phyloP scores from a whole-genome alignment of 2,888 invertebrate genomes.

The Papilio gigon region DNA sequence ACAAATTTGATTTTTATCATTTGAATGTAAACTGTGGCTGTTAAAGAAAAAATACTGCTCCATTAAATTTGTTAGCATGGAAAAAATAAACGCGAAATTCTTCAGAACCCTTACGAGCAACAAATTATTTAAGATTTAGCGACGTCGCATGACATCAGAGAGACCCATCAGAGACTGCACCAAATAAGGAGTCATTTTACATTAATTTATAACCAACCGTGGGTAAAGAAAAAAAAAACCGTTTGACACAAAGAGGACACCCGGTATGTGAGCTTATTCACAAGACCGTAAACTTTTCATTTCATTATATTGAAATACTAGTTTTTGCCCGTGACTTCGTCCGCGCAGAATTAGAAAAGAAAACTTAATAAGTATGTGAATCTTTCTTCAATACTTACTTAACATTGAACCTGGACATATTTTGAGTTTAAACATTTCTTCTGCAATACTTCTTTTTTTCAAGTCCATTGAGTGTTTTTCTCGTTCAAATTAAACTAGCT shows the following conservation, averaged over 20 bases:
- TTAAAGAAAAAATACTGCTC: conserved; percentile 5
- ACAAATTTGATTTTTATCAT: neutral
- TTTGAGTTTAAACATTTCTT: neutral
- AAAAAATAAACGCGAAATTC: conserved; percentile 1
- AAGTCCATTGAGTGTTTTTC: neutral
- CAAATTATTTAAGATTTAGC: conserved; percentile 21
- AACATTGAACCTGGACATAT: neutral
- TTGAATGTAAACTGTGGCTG: neutral
- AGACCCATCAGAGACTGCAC: conserved; percentile 5
- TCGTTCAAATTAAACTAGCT: neutral
- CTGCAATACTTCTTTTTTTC: neutral
- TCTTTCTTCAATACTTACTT: too few relatives aligned
- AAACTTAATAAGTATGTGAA: too few relatives aligned
- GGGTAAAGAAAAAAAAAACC: neutral
- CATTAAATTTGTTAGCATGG: neutral
- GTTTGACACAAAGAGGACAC: conserved; percentile 20
- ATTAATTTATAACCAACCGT: conserved; percentile 11
- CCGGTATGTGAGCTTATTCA: neutral
- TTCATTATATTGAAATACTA: conserved; percentile 7
- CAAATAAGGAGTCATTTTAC: conserved; percentile 23
- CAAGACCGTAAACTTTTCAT: conserved; percentile 11
- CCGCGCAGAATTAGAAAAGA: too few relatives aligned
- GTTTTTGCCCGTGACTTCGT: too few relatives aligned
- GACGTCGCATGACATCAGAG: conserved; percentile 17
- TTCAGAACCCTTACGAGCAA: neutral